phyloP scores from a whole-genome alignment of 2,888 invertebrate genomes.

The Polyommatus icarus region DNA sequence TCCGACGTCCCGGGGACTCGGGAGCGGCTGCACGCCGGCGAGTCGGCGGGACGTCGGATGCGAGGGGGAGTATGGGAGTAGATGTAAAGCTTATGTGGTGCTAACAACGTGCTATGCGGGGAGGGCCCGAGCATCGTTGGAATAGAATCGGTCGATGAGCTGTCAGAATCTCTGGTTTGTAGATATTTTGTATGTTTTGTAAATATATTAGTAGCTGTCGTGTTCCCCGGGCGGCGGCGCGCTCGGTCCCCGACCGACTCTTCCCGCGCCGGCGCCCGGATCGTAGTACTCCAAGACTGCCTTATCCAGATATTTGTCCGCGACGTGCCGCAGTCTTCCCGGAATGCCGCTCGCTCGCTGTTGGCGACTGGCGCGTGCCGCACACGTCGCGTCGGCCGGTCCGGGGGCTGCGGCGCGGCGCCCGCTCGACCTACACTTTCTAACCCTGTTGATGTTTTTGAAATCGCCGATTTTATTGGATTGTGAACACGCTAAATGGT shows the following conservation, averaged over 20 bases:
- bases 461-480: slow-evolving; percentile 26
- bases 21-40: not conserved
- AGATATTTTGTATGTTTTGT: slow-evolving; percentile 22
- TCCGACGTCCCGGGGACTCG: not conserved
- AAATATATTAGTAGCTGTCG: slow-evolving; percentile 22
- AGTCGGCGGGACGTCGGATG: slow-evolving; percentile 3
- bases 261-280: not conserved
- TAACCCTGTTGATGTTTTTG: slow-evolving; percentile 24
- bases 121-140: slow-evolving; percentile 5
- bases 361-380: not conserved
- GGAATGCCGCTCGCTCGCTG: not conserved
- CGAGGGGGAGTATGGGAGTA: not conserved
- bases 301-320: not conserved
- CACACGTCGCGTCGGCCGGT: no score
- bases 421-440: not conserved
- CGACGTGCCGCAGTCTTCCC: not conserved
- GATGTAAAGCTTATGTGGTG: slow-evolving; percentile 59
- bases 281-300: slow-evolving; percentile 19
- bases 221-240: slow-evolving; percentile 26
- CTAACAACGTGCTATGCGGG: slow-evolving; percentile 51
- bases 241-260: not conserved
- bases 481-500: slow-evolving; percentile 61
- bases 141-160: slow-evolving; percentile 25
- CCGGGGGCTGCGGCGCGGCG: not conserved
- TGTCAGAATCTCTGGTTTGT: slow-evolving; percentile 3